Conservation (phyloP, 2,113 vertebrate genomes). For the Narcine bancroftii region DNA sequence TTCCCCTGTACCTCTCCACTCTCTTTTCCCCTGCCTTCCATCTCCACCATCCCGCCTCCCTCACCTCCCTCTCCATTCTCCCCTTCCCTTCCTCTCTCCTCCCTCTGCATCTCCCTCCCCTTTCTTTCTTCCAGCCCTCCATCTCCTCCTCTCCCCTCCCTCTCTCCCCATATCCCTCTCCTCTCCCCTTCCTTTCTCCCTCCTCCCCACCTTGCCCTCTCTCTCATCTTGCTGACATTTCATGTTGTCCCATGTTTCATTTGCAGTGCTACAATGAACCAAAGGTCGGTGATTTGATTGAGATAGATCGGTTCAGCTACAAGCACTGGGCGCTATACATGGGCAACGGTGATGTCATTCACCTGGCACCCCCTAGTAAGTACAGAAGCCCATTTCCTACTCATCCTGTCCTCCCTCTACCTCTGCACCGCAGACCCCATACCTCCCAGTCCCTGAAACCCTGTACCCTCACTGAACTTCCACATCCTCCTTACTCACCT, state of each 20-base stretch:
- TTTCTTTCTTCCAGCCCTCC: neutral
- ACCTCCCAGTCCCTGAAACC: neutral
- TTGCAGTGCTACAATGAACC: conserved; percentile 36
- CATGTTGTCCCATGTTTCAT: no score
- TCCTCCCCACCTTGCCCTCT: neutral
- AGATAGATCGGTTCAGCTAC: conserved; percentile 51
- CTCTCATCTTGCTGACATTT: neutral
- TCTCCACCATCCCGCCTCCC: neutral
- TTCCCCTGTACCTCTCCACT: neutral
- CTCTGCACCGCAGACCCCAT: neutral
- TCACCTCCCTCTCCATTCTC: neutral
- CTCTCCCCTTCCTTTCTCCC: no score
- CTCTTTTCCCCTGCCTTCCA: no score
- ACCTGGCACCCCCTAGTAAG: conserved; percentile 50
- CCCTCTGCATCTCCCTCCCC: neutral
- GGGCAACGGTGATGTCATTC: conserved; percentile 51
- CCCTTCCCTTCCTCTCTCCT: no score
- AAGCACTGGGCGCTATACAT: conserved; percentile 55
- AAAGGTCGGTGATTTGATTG: conserved; percentile 52
- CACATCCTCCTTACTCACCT: no score
- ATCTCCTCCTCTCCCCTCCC: neutral
- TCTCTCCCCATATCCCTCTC: neutral
- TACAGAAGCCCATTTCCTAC: conserved; percentile 39
- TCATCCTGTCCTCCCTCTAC: conserved; percentile 20
- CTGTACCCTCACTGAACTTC: no score